Conservation (phyloP, 1,140 invertebrate species). For the Drosophila tani region DNA sequence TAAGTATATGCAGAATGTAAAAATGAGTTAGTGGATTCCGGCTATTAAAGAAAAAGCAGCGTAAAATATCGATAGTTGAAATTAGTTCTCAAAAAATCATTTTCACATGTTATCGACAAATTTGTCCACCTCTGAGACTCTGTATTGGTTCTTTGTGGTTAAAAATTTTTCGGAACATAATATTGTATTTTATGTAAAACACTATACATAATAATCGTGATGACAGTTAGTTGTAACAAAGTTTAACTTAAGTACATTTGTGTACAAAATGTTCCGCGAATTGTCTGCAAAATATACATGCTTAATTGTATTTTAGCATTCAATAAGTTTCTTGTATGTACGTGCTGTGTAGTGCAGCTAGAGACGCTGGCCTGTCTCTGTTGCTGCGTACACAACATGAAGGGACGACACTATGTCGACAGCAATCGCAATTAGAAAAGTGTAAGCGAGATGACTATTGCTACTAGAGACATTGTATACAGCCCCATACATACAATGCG, state of each 20-base stretch:
- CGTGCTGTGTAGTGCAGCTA: constrained; percentile 49
- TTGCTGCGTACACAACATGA: constrained; percentile 53
- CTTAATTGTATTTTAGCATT: constrained; percentile 32
- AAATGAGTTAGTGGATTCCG: neutral
- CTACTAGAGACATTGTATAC: constrained; percentile 40
- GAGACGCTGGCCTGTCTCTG: constrained; percentile 49
- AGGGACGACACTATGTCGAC: constrained; percentile 48
- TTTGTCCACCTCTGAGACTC: constrained; percentile 76
- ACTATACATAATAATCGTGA: constrained; percentile 40
- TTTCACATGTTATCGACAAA: constrained; percentile 48
- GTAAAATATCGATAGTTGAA: constrained; percentile 16
- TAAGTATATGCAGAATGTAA: neutral
- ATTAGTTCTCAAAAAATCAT: constrained; percentile 22
- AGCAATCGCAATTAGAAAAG: constrained; percentile 57
- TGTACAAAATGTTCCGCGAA: constrained; percentile 19
- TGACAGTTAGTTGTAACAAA: constrained; percentile 35
- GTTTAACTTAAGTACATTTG: constrained; percentile 10
- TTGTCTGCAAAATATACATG: constrained; percentile 36
- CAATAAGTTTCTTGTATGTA: constrained; percentile 50
- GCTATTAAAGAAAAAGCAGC: neutral
- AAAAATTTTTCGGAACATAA: constrained; percentile 57
- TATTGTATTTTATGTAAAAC: constrained; percentile 53
- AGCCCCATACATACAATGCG: constrained; percentile 44
- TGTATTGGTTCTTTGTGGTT: constrained; percentile 60
- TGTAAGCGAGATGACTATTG: constrained; percentile 62